A percentile compares a stretch with the other conserved stretches of the same genome.
Conservation (phyloP, 2,888 invertebrate genomes). For the Tridacna gigas region DNA sequence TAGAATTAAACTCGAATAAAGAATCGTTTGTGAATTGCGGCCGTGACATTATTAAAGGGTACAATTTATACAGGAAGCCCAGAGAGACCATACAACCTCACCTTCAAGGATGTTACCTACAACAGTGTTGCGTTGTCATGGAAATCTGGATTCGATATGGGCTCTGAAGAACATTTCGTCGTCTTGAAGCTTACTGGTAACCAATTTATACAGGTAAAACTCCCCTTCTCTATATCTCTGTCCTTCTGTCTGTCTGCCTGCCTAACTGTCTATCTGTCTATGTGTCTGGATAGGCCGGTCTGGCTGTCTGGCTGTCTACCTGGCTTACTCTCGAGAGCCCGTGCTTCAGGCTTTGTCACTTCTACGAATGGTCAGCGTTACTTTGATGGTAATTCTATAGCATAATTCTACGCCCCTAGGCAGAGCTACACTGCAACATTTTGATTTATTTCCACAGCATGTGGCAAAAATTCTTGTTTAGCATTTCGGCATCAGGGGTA, state of each 20-base stretch:
- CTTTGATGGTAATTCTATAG: no score
- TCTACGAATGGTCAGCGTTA: background rate
- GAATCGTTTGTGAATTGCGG: no score
- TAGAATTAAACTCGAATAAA: no score
- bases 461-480: no score
- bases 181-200: conserved; percentile 29
- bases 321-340: background rate
- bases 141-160: conserved; percentile 57
- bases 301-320: background rate
- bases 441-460: no score
- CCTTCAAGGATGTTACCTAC: conserved; percentile 23
- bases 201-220: background rate
- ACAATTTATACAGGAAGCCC: background rate
- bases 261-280: no score
- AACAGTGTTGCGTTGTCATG: conserved; percentile 43
- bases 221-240: conserved; percentile 4
- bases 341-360: background rate
- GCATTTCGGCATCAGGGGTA: no score
- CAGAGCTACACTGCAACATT: no score
- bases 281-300: background rate
- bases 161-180: conserved; percentile 38
- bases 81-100: background rate
- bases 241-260: no score
- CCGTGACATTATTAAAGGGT: no score
- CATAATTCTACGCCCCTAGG: no score